Base-by-base conservation (phyloP, 1,140 invertebrate genomes). In the Penaeus vannamei region DNA sequence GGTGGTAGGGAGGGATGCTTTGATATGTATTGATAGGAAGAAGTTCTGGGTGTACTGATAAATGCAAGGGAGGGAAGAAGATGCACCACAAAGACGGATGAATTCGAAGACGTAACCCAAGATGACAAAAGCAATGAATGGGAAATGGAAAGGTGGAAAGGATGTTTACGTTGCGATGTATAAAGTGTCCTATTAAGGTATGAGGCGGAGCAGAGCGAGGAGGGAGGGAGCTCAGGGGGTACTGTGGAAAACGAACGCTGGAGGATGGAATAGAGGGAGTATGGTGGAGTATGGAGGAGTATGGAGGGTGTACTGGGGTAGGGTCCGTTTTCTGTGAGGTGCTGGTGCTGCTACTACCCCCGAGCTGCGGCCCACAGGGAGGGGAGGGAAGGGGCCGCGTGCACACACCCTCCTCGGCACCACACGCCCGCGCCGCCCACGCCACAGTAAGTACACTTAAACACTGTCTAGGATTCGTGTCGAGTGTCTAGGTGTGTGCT, bases 291-390 rank as follows among this genome's bases (percentile, higher is more conserved):
- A 83, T 61, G 85, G 84, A 32, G 77, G 66, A 72, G 85, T 87
- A 87, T 87, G 36, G 77, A 46, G 77, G 64, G 85, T 66, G 85
- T 81, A 87, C 85, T 81, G 79, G 85, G 85, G 79, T 87, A 66
- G 85, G 79, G 64, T 69, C 85, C 85, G 85, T 87, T 87, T 87
- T 87, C 85, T 87, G 80, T 87, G 77, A 64, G 79, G n/a, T 46
- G 29, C 72, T 61, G 84, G 46, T 77, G 60, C 77, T 76, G 72
- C 79, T 59, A 82, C 85, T 86, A 87, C 85, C 85, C 85, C 77
- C 60, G 59, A 64, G 77, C 76, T 46, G 85, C 61, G 62, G 85
- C 64, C 85, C 79, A 69, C 85, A 87, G 85, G 85, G 85, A 87
- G 85, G 85, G 85, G 77, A 86, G 76, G 85, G 59, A 20, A 80